phyloP scores from a whole-genome alignment of 1,140 invertebrate genomes.

The Chironomus striatipennis region DNA sequence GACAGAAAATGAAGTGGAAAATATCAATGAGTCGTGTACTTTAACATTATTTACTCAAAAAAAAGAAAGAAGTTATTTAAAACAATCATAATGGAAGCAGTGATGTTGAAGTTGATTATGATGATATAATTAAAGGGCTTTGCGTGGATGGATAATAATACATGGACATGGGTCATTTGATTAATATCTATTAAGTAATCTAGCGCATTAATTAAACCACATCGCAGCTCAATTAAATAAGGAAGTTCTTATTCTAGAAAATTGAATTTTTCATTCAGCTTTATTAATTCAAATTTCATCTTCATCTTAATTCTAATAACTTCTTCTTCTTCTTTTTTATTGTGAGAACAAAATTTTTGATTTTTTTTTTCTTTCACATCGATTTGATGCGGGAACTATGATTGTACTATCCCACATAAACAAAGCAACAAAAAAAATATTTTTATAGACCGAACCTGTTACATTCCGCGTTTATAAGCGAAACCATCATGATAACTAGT shows the following conservation, averaged over 20 bases:
- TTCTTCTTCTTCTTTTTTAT: too few species aligned
- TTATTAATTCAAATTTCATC: too few species aligned
- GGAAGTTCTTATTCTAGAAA: not conserved
- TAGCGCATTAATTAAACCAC: not conserved
- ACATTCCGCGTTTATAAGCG: not conserved
- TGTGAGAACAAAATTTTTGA: not conserved
- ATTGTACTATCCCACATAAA: too few species aligned
- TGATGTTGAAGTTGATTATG: not conserved
- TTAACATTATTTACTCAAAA: not conserved
- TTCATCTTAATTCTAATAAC: too few species aligned
- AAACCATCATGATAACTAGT: not conserved
- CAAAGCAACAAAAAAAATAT: too few species aligned
- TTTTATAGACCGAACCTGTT: not conserved
- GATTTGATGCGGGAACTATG: not conserved
- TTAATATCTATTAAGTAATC: constrained; percentile 15
- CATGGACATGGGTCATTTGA: constrained; percentile 15
- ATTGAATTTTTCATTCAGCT: too few species aligned
- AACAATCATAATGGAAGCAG: constrained; percentile 9
- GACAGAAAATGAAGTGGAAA: not conserved
- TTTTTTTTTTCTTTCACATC: not conserved
- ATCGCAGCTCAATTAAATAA: constrained; percentile 16
- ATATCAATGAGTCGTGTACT: constrained; percentile 16
- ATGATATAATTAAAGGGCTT: not conserved
- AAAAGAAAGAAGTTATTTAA: not conserved
- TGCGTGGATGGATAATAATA: not conserved